These are phyloP conservation scores for Clostera curtula DNA, from an alignment of 2,888 invertebrate genomes.

Conservation along the genomic window DNA sequence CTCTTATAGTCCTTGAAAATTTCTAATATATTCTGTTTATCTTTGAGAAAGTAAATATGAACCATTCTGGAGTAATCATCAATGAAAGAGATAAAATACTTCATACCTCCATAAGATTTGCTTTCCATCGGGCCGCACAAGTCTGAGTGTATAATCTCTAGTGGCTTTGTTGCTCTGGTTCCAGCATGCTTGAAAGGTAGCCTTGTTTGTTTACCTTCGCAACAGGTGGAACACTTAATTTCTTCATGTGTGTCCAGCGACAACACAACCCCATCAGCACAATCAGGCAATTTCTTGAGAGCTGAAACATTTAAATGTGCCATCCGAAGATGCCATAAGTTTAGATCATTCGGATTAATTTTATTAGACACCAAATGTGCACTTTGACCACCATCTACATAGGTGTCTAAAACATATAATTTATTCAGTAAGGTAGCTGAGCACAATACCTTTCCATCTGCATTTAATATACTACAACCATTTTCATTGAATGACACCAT, in stretches of 20 bases:
- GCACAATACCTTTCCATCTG: background rate
- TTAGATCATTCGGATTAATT: no score
- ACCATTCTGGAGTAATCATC: conserved; percentile 5
- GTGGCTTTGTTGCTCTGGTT: background rate
- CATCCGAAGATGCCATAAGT: background rate
- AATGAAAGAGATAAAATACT: conserved; percentile 5
- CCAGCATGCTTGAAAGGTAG: background rate
- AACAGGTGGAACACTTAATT: background rate
- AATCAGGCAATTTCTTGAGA: background rate
- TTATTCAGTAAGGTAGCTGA: background rate
- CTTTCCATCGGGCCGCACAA: conserved; percentile 7
- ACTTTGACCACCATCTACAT: no score
- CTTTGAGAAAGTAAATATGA: conserved; percentile 4
- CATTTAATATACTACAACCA: background rate
- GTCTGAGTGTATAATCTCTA: conserved; percentile 6
- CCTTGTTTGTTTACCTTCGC: background rate
- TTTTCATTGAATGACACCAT: background rate
- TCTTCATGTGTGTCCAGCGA: no score
- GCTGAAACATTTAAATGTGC: background rate
- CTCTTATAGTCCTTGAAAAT: background rate
- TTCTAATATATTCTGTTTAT: conserved; percentile 1
- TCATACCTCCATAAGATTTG: conserved; percentile 4
- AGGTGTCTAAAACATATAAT: background rate
- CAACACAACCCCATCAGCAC: background rate
- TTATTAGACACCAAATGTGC: no score